A percentile compares a stretch with the other conserved stretches of the same genome.
Conservation (phyloP, 2,797 vertebrate genomes). For the Heliangelus exortis region DNA sequence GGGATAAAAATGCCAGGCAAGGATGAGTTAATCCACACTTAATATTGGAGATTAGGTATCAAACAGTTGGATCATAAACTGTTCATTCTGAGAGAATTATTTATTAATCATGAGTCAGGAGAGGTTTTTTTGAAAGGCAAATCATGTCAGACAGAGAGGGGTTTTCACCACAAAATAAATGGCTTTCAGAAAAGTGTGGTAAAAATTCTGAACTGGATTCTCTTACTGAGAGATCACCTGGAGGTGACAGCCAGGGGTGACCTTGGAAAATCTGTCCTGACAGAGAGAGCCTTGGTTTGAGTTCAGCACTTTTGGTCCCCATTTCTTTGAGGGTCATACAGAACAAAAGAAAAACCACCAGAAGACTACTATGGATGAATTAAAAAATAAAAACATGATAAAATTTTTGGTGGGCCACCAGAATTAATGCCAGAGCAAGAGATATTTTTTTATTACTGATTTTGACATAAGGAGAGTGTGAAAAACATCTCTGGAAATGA, state of each 20-base stretch:
- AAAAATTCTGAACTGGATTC: neutral
- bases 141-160: neutral
- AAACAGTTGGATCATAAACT: slow-evolving; percentile 37
- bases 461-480: neutral
- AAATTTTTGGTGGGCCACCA: neutral
- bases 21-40: slow-evolving; percentile 34
- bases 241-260: neutral
- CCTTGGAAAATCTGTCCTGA: neutral
- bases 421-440: neutral
- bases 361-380: neutral
- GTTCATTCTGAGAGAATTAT: slow-evolving; percentile 56
- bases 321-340: neutral
- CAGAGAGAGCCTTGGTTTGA: neutral
- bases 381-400: neutral
- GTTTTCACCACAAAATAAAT: neutral
- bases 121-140: slow-evolving; percentile 38
- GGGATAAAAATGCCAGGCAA: neutral
- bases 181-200: neutral
- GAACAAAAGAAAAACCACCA: neutral
- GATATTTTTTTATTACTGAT: neutral
- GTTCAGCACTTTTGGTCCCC: neutral
- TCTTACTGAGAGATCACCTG: neutral
- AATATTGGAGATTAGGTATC: slow-evolving; percentile 33
- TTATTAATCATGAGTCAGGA: slow-evolving; percentile 53
- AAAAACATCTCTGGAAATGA: neutral